Conservation (phyloP, 2,797 vertebrate genomes). For the Chrysocyon brachyurus region DNA sequence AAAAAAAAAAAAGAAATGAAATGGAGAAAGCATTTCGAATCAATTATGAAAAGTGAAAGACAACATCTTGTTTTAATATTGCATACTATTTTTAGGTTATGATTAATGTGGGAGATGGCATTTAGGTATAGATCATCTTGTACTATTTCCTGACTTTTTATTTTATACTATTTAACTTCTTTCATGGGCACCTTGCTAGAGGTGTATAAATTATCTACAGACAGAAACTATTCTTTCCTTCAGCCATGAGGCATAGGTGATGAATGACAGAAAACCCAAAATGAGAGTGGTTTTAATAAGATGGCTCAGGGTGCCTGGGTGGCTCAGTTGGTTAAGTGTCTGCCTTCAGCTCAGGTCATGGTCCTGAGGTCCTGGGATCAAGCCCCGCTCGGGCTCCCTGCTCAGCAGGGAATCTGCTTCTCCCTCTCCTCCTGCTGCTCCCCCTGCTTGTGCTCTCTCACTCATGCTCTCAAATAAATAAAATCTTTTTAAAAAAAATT, state of each 20-base stretch:
- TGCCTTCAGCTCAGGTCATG: no score
- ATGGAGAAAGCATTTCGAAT: background rate
- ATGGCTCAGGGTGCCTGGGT: background rate
- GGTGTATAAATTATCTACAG: constrained; percentile 33
- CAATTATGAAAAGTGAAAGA: constrained; percentile 26
- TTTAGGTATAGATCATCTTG: background rate
- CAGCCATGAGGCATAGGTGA: background rate
- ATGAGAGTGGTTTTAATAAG: constrained; percentile 12
- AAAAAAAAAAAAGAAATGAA: constrained; percentile 1
- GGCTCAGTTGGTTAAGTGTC: no score
- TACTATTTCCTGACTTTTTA: constrained; percentile 35
- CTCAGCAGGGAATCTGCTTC: no score
- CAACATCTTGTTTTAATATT: background rate
- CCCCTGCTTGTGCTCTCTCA: no score
- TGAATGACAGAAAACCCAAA: background rate
- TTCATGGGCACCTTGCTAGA: constrained; percentile 38
- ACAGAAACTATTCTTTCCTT: background rate
- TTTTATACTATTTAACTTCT: constrained; percentile 24
- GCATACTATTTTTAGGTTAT: constrained; percentile 34
- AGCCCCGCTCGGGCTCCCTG: no score
- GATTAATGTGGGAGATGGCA: background rate
- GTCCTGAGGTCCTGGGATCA: no score
- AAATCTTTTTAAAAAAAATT: background rate
- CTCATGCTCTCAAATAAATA: no score
- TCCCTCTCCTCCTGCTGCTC: no score